Percentiles rank a stretch among this genome's conserved stretches.
Conservation (phyloP, 37 sponge, comb jelly and placozoan genomes). For the Tethya wilhelma region DNA sequence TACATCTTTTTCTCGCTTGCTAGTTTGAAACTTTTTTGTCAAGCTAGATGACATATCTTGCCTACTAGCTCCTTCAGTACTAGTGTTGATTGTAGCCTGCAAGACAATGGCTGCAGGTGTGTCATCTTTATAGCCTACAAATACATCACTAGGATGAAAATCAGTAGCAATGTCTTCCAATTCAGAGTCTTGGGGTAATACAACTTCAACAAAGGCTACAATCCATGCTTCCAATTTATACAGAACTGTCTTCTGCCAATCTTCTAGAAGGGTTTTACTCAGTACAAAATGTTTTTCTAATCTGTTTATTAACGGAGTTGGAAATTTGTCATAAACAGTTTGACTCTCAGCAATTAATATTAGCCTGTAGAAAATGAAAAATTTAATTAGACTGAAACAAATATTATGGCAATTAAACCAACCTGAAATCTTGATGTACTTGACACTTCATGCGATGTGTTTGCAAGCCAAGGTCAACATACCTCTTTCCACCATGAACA, state of each 20-base stretch:
- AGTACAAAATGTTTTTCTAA: slow-evolving; percentile 79
- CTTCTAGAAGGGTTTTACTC: slow-evolving; percentile 30
- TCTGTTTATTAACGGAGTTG: slow-evolving; percentile 80
- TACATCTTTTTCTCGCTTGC: slow-evolving; percentile 2
- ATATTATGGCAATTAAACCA: background rate
- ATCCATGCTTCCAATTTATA: slow-evolving; percentile 11
- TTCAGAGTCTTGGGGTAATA: background rate
- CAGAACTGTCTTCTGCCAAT: background rate
- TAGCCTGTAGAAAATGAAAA: slow-evolving; percentile 26
- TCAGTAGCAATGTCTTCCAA: background rate
- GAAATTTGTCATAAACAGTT: slow-evolving; percentile 71
- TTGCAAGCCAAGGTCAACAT: slow-evolving; percentile 86
- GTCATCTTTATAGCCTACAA: slow-evolving; percentile 45
- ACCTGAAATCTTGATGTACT: slow-evolving; percentile 75
- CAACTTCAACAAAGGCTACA: background rate
- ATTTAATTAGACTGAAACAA: background rate
- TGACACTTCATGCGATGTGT: slow-evolving; percentile 79
- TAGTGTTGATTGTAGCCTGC: slow-evolving; percentile 14
- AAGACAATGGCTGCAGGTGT: slow-evolving; percentile 38
- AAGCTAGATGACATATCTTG: no score
- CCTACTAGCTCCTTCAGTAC: no score
- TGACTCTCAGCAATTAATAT: slow-evolving; percentile 65
- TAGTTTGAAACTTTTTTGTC: no score
- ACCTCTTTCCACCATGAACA: slow-evolving; percentile 43
- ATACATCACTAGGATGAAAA: slow-evolving; percentile 29